phyloP scores from a whole-genome alignment of 2,888 invertebrate genomes.

The Drosophila histrio region DNA sequence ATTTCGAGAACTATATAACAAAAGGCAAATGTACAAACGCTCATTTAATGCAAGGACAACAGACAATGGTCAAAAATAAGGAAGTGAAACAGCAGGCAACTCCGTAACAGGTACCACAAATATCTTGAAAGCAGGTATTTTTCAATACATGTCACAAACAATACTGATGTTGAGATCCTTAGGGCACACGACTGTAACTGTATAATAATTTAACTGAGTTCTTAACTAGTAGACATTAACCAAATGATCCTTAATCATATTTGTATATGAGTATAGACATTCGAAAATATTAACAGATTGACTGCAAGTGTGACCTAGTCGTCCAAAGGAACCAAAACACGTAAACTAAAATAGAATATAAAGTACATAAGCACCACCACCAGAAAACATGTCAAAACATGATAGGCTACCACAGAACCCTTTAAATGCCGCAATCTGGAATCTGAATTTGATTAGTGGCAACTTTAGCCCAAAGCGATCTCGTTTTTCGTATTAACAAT shows the following conservation, averaged over 20 bases:
- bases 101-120: conserved; percentile 45
- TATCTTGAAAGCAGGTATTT: conserved; percentile 29
- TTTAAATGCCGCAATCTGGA: conserved; percentile 9
- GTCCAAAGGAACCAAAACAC: neutral
- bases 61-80: conserved; percentile 34
- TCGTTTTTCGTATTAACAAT: conserved; percentile 62
- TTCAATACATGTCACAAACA: neutral
- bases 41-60: conserved; percentile 57
- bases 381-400: conserved; percentile 29
- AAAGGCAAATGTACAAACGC: conserved; percentile 47
- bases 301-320: neutral
- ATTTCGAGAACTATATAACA: conserved; percentile 26
- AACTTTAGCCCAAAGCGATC: conserved; percentile 62
- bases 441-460: conserved; percentile 14
- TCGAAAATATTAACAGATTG: neutral
- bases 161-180: neutral
- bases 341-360: conserved; percentile 16
- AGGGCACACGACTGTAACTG: neutral
- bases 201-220: no score
- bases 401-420: conserved; percentile 3
- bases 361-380: neutral
- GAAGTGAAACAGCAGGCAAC: conserved; percentile 34
- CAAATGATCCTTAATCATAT: no score
- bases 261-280: neutral
- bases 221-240: no score